Evolutionary conservation across 2,888 invertebrate species (phyloP).

Genomic region (Polyploca ridens): DNA sequence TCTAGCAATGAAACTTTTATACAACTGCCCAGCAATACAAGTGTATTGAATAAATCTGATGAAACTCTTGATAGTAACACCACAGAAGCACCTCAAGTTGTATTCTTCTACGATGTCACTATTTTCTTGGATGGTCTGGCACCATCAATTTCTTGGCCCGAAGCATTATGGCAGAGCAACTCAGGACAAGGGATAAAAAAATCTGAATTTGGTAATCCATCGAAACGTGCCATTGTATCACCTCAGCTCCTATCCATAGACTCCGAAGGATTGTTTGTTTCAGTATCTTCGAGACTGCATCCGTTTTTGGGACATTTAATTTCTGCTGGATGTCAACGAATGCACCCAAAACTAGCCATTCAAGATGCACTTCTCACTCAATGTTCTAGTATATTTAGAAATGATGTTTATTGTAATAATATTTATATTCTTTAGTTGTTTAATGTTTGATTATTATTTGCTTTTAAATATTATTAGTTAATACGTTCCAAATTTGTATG

Average conservation of each 20-base stretch:
- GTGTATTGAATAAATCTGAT: not conserved
- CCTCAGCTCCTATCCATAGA: slow-evolving; percentile 54
- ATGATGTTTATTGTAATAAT: slow-evolving; percentile 64
- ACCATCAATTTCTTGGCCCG: slow-evolving; percentile 41
- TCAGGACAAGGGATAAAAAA: slow-evolving; percentile 16
- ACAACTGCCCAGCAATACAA: not conserved
- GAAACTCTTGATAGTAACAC: slow-evolving; percentile 22
- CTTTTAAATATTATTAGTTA: slow-evolving; percentile 21
- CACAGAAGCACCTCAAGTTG: slow-evolving; percentile 45
- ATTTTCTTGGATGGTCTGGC: slow-evolving; percentile 43
- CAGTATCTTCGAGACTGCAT: slow-evolving; percentile 60
- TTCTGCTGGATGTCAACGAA: slow-evolving; percentile 51
- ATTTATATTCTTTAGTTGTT: slow-evolving; percentile 59
- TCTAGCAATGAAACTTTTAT: not conserved
- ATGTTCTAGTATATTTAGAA: slow-evolving; percentile 55
- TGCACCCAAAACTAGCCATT: slow-evolving; percentile 60
- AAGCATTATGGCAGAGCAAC: slow-evolving; percentile 30
- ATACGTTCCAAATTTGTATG: slow-evolving; percentile 35
- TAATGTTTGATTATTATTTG: slow-evolving; percentile 18
- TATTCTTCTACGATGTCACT: slow-evolving; percentile 60
- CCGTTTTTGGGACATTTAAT: slow-evolving; percentile 64
- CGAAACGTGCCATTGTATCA: slow-evolving; percentile 21
- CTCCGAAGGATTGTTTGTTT: slow-evolving; percentile 65
- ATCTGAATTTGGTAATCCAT: slow-evolving; percentile 17
- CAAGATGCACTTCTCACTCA: slow-evolving; percentile 57